Conservation (phyloP, 1,140 invertebrate species). For the Aphelenchoides besseyi region DNA sequence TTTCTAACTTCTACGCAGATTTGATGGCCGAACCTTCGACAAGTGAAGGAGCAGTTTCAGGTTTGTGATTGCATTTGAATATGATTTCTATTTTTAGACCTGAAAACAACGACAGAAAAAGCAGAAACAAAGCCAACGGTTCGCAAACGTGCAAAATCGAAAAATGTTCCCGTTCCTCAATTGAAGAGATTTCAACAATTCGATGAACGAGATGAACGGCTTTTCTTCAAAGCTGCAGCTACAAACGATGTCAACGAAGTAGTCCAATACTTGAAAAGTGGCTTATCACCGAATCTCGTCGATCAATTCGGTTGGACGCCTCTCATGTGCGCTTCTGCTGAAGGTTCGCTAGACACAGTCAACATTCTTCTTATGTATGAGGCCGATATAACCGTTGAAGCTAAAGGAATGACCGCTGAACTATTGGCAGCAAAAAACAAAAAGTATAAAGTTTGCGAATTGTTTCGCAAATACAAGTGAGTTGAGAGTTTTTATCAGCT, state of each 20-base stretch:
- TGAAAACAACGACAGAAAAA: neutral
- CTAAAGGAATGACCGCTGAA: conserved; percentile 3
- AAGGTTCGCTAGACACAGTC: neutral
- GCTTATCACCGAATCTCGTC: neutral
- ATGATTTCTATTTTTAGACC: neutral
- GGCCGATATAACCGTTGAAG: neutral
- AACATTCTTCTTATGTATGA: neutral
- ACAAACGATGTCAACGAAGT: neutral
- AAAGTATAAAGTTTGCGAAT: neutral
- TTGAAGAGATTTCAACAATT: neutral
- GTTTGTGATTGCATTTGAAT: neutral
- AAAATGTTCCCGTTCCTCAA: neutral
- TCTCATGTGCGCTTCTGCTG: neutral
- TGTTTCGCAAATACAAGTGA: neutral
- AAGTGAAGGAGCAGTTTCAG: too few relatives aligned
- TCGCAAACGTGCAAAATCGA: neutral
- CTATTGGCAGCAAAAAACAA: conserved; percentile 4
- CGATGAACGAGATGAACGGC: neutral
- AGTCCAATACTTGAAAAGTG: neutral
- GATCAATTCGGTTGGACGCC: neutral
- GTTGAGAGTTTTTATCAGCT: neutral
- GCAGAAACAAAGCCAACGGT: neutral
- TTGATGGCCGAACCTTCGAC: neutral
- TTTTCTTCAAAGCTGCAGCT: conserved; percentile 9
- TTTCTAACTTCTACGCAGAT: neutral